Conservation (phyloP, 2,113 vertebrate species). For the Brachirus orientalis region DNA sequence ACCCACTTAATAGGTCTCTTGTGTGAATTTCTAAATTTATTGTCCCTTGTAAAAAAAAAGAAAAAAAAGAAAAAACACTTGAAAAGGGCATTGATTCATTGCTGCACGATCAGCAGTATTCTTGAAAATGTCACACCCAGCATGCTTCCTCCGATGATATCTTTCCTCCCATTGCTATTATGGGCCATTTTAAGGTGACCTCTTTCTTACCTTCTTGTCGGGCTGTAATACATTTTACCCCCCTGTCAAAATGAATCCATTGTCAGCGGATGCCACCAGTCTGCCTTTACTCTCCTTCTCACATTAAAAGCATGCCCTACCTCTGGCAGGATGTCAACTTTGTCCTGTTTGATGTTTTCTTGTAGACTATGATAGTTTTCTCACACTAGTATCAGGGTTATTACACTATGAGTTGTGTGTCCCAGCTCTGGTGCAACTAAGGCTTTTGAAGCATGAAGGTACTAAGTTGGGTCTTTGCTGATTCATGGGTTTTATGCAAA, state of each 20-base stretch:
- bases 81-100: constrained; percentile 56
- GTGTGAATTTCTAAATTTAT: constrained; percentile 39
- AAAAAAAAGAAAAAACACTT: constrained; percentile 59
- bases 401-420: constrained; percentile 42
- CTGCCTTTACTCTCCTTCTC: constrained; percentile 19
- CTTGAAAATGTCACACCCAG: constrained; percentile 63
- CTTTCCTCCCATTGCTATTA: constrained; percentile 48
- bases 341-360: constrained; percentile 45
- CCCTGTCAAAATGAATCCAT: constrained; percentile 38
- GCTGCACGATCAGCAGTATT: constrained; percentile 63
- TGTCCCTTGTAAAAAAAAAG: constrained; percentile 57
- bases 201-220: constrained; percentile 39
- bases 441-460: constrained; percentile 53
- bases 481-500: constrained; percentile 50
- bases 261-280: constrained; percentile 26
- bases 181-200: constrained; percentile 46
- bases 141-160: constrained; percentile 42
- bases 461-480: constrained; percentile 50
- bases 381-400: constrained; percentile 57
- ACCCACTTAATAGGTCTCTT: constrained; percentile 23
- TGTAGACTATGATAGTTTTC: constrained; percentile 29
- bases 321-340: constrained; percentile 40
- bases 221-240: constrained; percentile 33
- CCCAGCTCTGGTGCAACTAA: constrained; percentile 31
- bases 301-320: constrained; percentile 22